Percentiles rank a stretch among this genome's conserved stretches.
phyloP scores from a whole-genome alignment of 2,113 vertebrate genomes.

The Anas platyrhynchos region DNA sequence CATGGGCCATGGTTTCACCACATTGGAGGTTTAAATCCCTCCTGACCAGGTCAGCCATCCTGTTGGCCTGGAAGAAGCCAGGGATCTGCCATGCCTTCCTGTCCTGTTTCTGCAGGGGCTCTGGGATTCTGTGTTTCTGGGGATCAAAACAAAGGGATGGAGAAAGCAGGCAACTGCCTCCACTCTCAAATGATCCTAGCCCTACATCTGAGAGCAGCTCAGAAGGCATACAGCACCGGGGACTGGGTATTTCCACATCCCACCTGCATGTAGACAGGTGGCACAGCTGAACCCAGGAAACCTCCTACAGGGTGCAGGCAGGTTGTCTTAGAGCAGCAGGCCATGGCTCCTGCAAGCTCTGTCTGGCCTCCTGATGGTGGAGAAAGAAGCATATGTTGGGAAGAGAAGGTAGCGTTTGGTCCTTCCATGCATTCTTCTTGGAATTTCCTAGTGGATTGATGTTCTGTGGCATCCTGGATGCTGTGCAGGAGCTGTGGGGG shows the following conservation, averaged over 20 bases:
- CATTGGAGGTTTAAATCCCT: rapidly evolving
- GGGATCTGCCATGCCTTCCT: background rate
- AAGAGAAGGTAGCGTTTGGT: no score
- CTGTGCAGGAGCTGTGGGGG: no score
- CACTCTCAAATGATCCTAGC: background rate
- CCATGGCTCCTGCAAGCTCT: no score
- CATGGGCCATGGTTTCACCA: rapidly evolving
- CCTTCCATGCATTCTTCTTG: no score
- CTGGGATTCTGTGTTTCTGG: rapidly evolving
- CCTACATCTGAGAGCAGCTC: rapidly evolving
- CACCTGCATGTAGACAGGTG: rapidly evolving
- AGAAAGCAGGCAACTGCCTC: background rate
- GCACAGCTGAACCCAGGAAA: background rate
- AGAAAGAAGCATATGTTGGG: no score
- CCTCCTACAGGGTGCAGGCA: background rate
- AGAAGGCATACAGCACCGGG: background rate
- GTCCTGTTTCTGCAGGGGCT: background rate
- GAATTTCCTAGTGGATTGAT: no score
- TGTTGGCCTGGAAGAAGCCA: background rate
- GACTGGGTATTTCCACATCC: rapidly evolving
- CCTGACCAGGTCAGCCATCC: background rate
- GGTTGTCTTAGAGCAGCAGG: no score
- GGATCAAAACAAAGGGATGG: background rate
- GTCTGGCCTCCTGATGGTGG: no score
- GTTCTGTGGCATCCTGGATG: no score